Base-by-base conservation (phyloP, 2,888 invertebrate species). In the Coenonympha arcania region DNA sequence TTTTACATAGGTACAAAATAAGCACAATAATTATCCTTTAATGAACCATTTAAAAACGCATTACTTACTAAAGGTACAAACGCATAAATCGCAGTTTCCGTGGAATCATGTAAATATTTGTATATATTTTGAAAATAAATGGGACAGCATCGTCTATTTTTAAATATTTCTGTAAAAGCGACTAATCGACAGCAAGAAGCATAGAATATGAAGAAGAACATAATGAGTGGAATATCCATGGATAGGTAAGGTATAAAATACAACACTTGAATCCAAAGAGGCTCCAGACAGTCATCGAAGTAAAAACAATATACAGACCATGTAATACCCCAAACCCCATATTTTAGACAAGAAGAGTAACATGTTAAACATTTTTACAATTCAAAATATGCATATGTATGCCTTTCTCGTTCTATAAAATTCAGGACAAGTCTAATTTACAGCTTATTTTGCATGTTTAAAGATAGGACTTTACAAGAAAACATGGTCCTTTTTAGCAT, bases 31-130 rank as follows among this genome's bases (percentile, higher is more conserved):
- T n/a, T n/a, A n/a, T n/a, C n/a, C n/a, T n/a, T n/a, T n/a, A n/a
- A n/a, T n/a, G n/a, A n/a, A n/a, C n/a, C n/a, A n/a, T n/a, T n/a
- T n/a, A n/a, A n/a, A n/a, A n/a, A n/a, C n/a, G n/a, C n/a, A n/a
- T n/a, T 30, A 54, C 50, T 50, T 41, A 54, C 50, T 3, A 48
- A 18, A 8, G 28, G 19, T 36, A 50, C 41, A 31, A 54, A 54
- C 2, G 48, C n/a, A 15, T 11, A 11, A 19, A 44, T 54, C 4
- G 39, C 26, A 30, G 5, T 37, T 48, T 53, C 49, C 8, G 41
- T 46, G 4, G 45, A 24, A 43, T 53, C 49, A 2, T 46, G 33
- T 6, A 53, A 16, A n/a, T 34, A 37, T 20, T 45, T 48, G 18
- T 54, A 54, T 19, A 44, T n/a, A 6, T 44, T 4, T 6, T 47